phyloP scores from a whole-genome alignment of 2,888 invertebrate genomes.

The Scotopteryx bipunctaria region DNA sequence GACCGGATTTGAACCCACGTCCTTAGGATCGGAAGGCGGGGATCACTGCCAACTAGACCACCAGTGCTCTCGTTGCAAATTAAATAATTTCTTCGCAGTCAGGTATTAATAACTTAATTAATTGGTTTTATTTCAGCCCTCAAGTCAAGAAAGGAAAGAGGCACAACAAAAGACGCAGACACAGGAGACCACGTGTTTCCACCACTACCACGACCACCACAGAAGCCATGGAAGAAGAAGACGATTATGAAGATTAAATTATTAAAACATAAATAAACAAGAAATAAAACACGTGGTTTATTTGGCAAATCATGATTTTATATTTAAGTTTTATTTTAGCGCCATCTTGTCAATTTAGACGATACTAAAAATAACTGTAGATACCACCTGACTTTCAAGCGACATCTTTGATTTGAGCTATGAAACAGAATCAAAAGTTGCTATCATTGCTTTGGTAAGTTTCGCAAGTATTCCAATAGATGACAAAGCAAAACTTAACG shows the following conservation, averaged over 20 bases:
- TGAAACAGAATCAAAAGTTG: not conserved
- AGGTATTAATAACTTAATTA: too few relatives aligned
- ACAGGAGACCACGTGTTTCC: constrained; percentile 45
- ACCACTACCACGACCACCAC: constrained; percentile 43
- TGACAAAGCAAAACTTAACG: not conserved
- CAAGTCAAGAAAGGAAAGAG: constrained; percentile 56
- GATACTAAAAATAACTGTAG: constrained; percentile 1
- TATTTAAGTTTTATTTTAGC: not conserved
- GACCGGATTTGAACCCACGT: too few relatives aligned
- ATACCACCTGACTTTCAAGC: not conserved
- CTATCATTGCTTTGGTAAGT: not conserved
- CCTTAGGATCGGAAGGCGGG: too few relatives aligned
- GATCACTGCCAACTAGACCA: too few relatives aligned
- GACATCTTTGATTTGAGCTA: constrained; percentile 6
- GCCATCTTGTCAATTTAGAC: constrained; percentile 5
- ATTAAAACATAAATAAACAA: too few relatives aligned
- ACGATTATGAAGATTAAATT: constrained; percentile 47
- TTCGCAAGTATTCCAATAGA: not conserved
- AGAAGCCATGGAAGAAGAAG: constrained; percentile 49
- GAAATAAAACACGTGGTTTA: too few relatives aligned
- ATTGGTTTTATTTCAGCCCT: not conserved
- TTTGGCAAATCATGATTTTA: too few relatives aligned
- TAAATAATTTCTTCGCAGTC: not conserved
- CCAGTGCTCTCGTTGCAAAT: too few relatives aligned
- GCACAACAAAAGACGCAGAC: constrained; percentile 53